Base-by-base conservation (phyloP, 2,113 vertebrate genomes). In the Nicator chloris region DNA sequence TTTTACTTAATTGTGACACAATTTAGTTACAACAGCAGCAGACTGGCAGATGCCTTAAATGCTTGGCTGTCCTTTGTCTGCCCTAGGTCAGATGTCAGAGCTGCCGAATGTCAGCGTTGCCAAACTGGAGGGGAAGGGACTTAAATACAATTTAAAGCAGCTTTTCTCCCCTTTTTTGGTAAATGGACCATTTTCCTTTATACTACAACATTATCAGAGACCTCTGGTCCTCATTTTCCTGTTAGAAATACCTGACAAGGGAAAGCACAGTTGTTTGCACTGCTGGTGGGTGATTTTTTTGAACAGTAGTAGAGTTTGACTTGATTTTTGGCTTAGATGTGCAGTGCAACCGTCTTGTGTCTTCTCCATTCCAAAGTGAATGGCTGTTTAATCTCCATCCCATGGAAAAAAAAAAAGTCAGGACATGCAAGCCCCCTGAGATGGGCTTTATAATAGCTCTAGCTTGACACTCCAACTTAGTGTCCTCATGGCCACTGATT, bases 381-480 rank as follows among this genome's bases (percentile, higher is more conserved):
- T 86, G 88, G 72, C 82, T 96, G 75, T 49, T 96, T 96, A 95
- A 92, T 94, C 80, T 86, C 77, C 60, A 45, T 70, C 65, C 88
- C 69, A 1, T 11, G 15, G 4, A 28, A 71, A 63, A 76, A 53
- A 49, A 57, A 50, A 13, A 44, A 68, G 44, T 15, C 37, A 81
- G 33, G 11, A 65, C 56, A 20, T 40, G 39, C 57, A 61, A 11
- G 2, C 79, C 80, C 72, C 95, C 54, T 11, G 93, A 97, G 86
- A 95, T 30, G 88, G 85, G 90, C 31, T 96, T 71, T 73, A 44
- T 86, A 92, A 77, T 59, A 92, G 90, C 72, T 93, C 77, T 51
- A 59, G 31, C 68, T 82, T 94, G 68, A 83, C 84, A 50, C 85
- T 93, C 90, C 57, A 59, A 82, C 91, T 65, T 80, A 20, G 80